Evolutionary conservation across 2,888 invertebrate species (phyloP), one percentile per base, ranked within the genome.

Genomic region (Ophion obscuratus): DNA sequence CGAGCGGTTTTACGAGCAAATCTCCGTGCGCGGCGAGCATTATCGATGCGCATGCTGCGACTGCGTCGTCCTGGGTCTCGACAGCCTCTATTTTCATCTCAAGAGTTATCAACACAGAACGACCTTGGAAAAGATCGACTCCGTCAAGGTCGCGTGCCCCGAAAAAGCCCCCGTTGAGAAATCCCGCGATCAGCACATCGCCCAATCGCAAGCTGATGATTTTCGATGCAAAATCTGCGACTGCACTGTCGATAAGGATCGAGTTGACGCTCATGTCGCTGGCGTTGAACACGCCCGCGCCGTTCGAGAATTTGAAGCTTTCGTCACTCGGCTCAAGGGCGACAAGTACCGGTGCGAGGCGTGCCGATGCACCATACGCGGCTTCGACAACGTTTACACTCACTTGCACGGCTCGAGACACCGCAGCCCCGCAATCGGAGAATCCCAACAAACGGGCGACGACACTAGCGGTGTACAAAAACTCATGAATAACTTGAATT

Each of bases 331-430:
- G 20, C 9, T 9, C 7, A 61, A 24, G 24, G 20, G 31, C 3
- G 64, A 61, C 17, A 74, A 47, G n/a, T 76, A 67, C 36, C 44
- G 59, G 17, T 81, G 81, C 36, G 20, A 59, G 17, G 20, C 14
- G 14, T 81, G 81, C 44, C 17, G 67, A 9, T 76, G 67, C 11
- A 2, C 9, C 5, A 20, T 68, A 14, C 75, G 75, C 20, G 59
- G 66, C n/a, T 14, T 81, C 14, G 74, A 74, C 24, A 74, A 74
- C 36, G 44, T 81, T n/a, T 74, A 81, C 40, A 44, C 40, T 67
- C 81, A 81, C 27, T 4, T 81, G 17, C 66, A 44, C 2, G 81
- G 67, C 3, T 17, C 17, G 14, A 57, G 74, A 14, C 80, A 80
- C n/a, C 57, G 57, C 14, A 57, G 5, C 57, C 4, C 17, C 1